Conservation (phyloP, 1,140 invertebrate genomes). For the Brachionus paranguensis region DNA sequence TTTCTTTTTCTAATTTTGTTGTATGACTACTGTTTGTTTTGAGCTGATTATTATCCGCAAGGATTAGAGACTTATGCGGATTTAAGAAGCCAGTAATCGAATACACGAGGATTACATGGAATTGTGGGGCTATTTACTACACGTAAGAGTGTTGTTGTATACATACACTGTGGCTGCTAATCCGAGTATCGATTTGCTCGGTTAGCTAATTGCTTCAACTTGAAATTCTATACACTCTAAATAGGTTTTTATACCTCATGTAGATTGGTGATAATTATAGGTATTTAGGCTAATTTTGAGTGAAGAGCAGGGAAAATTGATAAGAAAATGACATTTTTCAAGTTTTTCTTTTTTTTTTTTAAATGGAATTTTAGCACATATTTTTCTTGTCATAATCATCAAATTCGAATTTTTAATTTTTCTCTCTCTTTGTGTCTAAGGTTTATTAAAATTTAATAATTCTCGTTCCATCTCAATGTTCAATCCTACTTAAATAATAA, state of each 20-base stretch:
- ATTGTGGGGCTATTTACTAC: background rate
- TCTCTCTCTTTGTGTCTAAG: background rate
- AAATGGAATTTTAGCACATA: slow-evolving; percentile 37
- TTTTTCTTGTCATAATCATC: slow-evolving; percentile 34
- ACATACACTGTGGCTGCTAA: background rate
- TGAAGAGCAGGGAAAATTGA: slow-evolving; percentile 33
- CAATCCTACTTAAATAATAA: slow-evolving; percentile 10
- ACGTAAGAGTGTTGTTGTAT: background rate
- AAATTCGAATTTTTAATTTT: slow-evolving; percentile 5
- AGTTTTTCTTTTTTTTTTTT: background rate
- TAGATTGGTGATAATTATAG: slow-evolving; percentile 35
- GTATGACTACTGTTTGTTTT: background rate
- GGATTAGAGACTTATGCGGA: slow-evolving; percentile 14
- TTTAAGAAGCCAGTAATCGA: slow-evolving; percentile 6
- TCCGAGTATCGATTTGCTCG: background rate
- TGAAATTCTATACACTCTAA: slow-evolving; percentile 1
- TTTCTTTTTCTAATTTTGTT: too few species aligned
- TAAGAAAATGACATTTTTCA: slow-evolving; percentile 34
- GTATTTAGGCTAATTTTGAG: slow-evolving; percentile 38
- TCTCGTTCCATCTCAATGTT: background rate
- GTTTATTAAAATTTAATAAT: slow-evolving; percentile 17
- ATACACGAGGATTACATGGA: slow-evolving; percentile 22
- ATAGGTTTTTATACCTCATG: slow-evolving; percentile 19
- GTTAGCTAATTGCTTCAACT: background rate
- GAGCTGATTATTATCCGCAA: background rate